These are phyloP conservation scores for Chelonia mydas DNA, from an alignment of 2,797 vertebrate species.

Conservation along the genomic window DNA sequence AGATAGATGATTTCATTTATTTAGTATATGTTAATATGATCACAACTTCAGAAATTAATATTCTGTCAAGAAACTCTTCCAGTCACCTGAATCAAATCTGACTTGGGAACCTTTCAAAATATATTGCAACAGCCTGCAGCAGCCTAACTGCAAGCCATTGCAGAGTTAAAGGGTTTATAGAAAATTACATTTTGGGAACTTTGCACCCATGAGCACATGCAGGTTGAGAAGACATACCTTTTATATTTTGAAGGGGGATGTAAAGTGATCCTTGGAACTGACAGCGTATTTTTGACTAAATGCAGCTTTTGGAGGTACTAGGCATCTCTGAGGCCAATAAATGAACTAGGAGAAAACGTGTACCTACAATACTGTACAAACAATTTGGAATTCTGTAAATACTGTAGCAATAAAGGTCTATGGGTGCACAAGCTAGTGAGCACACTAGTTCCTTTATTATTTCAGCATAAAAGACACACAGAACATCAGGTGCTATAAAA, in stretches of 20 bases:
- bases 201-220: background rate
- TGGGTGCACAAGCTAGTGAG: constrained; percentile 41
- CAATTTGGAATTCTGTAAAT: background rate
- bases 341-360: background rate
- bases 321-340: background rate
- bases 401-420: constrained; percentile 32
- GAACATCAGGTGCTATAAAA: constrained; percentile 47
- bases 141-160: background rate
- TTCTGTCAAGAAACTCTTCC: background rate
- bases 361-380: background rate
- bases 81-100: background rate
- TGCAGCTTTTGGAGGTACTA: constrained; percentile 13
- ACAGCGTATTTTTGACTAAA: background rate
- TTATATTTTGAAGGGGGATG: background rate
- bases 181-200: background rate
- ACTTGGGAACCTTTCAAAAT: background rate
- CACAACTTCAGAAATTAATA: constrained; percentile 23
- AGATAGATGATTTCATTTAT: constrained; percentile 15
- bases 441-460: constrained; percentile 71
- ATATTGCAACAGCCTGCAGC: background rate
- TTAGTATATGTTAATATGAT: background rate
- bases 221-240: background rate
- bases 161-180: background rate
- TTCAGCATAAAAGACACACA: constrained; percentile 65
- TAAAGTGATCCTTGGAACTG: constrained; percentile 28